These are phyloP conservation scores for Sminthopsis crassicaudata DNA, from an alignment of 2,113 vertebrate species.

Conservation along the genomic window DNA sequence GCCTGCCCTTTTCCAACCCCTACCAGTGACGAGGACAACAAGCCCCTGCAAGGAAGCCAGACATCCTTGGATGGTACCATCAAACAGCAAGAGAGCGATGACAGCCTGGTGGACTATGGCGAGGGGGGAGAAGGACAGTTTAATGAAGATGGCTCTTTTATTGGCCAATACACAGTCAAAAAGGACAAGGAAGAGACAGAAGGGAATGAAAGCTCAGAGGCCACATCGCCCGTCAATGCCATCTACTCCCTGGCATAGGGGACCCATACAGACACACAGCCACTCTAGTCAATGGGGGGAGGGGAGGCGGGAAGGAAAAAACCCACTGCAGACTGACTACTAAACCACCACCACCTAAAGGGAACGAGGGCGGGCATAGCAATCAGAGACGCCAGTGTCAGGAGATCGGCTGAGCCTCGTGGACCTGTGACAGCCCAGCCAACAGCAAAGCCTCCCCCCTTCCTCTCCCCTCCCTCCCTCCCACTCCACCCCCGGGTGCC, in stretches of 20 bases:
- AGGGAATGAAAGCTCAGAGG: conserved; percentile 98
- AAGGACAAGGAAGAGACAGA: conserved; percentile 99
- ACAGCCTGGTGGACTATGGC: conserved; percentile 98
- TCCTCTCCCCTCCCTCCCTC: conserved; percentile 39
- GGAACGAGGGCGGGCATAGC: background rate
- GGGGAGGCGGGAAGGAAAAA: conserved; percentile 45
- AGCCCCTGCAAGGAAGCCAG: conserved; percentile 97
- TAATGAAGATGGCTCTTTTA: conserved; percentile 98
- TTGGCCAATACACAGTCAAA: conserved; percentile 98
- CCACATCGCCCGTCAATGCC: conserved; percentile 97
- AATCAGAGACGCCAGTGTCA: conserved; percentile 53
- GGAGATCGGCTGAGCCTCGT: conserved; percentile 72
- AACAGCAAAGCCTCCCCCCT: conserved; percentile 38
- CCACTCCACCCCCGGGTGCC: conserved; percentile 20
- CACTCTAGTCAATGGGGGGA: conserved; percentile 69
- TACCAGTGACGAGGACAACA: conserved; percentile 98
- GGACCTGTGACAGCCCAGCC: conserved; percentile 74
- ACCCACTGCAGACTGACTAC: conserved; percentile 62
- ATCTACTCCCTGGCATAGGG: conserved; percentile 96
- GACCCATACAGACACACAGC: conserved; percentile 42
- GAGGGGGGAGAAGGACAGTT: conserved; percentile 98
- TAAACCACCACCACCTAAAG: conserved; percentile 37
- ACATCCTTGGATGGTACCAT: conserved; percentile 96
- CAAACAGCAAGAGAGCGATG: conserved; percentile 96
- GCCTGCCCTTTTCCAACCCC: conserved; percentile 68